Evolutionary conservation across 2,797 vertebrate genomes (phyloP).

Genomic region (Alectoris magna): DNA sequence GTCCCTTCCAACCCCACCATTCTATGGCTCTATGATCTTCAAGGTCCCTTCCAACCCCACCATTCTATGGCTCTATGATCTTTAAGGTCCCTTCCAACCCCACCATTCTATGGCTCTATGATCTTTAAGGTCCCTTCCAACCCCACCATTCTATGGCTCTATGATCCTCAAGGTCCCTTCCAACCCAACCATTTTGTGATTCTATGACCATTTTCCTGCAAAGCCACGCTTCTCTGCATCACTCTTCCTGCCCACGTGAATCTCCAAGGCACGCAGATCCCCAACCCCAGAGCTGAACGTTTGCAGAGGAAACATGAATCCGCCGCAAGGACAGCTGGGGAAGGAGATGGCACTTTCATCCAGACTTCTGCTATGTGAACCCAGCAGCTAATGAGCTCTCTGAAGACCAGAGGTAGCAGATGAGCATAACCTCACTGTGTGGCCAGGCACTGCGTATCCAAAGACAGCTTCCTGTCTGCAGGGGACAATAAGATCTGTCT

Average conservation of each 20-base stretch:
- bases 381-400: slow-evolving; percentile 55
- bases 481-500: slow-evolving; percentile 4
- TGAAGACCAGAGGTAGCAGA: slow-evolving; percentile 47
- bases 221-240: background rate
- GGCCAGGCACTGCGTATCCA: background rate
- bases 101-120: too few relatives aligned
- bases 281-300: background rate
- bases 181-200: background rate
- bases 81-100: too few relatives aligned
- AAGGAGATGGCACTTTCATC: background rate
- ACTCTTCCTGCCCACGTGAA: rapidly evolving
- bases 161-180: background rate
- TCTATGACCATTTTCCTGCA: background rate
- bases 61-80: background rate
- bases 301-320: background rate
- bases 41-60: background rate
- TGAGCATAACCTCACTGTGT: background rate
- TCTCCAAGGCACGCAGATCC: background rate
- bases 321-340: background rate
- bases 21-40: too few relatives aligned
- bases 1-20: too few relatives aligned
- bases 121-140: too few relatives aligned
- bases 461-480: slow-evolving; percentile 17
- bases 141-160: too few relatives aligned
- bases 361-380: slow-evolving; percentile 25